Conservation (phyloP, 1,140 invertebrate species). For the Hylyphantes graminicola region DNA sequence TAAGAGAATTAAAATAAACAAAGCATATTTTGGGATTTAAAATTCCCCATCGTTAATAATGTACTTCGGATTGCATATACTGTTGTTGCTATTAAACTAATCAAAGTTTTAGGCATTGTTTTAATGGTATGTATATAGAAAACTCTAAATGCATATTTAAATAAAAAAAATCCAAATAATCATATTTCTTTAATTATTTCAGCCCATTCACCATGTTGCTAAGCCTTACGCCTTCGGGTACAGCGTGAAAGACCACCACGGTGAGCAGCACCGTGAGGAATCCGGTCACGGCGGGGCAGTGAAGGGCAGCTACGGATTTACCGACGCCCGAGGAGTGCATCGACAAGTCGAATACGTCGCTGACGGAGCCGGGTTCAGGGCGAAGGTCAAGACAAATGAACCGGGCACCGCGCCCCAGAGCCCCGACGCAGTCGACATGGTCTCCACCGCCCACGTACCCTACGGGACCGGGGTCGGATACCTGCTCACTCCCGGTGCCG, state of each 20-base stretch:
- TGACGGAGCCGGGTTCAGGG: constrained; percentile 22
- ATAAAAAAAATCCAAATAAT: too few species aligned
- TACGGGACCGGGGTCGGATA: too few species aligned
- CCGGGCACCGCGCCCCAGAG: constrained; percentile 17
- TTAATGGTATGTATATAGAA: too few species aligned
- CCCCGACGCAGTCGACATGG: constrained; percentile 16
- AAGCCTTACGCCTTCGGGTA: constrained; percentile 26
- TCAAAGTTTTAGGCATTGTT: too few species aligned
- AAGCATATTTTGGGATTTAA: too few species aligned
- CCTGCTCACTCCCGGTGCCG: too few species aligned
- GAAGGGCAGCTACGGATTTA: constrained; percentile 21
- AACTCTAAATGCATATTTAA: too few species aligned
- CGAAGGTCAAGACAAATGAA: constrained; percentile 28
- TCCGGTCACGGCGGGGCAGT: constrained; percentile 18
- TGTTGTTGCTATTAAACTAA: too few species aligned
- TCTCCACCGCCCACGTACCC: constrained; percentile 10
- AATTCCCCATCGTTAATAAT: too few species aligned
- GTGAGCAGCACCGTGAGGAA: constrained; percentile 26
- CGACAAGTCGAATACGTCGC: constrained; percentile 35
- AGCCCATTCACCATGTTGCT: constrained; percentile 6
- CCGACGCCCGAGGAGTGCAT: constrained; percentile 15
- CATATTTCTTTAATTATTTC: too few species aligned
- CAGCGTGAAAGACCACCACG: constrained; percentile 35
- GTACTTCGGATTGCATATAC: too few species aligned
- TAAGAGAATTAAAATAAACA: too few species aligned